These are phyloP conservation scores for Orthonyx spaldingii DNA, from an alignment of 2,113 vertebrate species.

Conservation along the genomic window DNA sequence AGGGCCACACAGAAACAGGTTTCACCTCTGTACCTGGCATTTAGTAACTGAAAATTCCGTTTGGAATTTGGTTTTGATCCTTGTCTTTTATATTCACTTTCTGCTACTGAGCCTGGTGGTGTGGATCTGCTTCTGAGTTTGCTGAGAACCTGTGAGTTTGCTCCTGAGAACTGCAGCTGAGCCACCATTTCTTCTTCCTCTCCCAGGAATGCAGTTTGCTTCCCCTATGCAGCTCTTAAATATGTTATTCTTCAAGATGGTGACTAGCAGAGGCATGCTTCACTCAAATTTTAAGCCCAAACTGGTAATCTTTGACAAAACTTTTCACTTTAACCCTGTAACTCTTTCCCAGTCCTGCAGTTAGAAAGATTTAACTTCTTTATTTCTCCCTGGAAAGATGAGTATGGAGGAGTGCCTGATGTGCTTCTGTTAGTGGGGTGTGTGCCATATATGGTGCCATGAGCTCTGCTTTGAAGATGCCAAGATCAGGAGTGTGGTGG, in stretches of 20 bases:
- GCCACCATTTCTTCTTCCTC: not conserved
- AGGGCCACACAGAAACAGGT: not conserved
- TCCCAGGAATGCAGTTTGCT: not conserved
- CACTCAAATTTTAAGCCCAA: not conserved
- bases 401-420: not conserved
- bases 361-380: not conserved
- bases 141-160: not conserved
- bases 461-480: not conserved
- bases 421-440: not conserved
- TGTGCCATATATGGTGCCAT: not conserved
- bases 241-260: not conserved
- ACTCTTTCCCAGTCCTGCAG: not conserved
- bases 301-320: not conserved
- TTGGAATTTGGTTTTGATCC: not conserved
- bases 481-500: not conserved
- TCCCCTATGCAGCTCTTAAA: not conserved
- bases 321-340: not conserved
- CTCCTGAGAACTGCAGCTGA: not conserved
- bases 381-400: not conserved
- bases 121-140: not conserved
- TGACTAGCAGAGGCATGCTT: not conserved
- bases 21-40: not conserved
- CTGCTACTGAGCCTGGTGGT: rapidly evolving
- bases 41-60: not conserved
- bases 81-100: not conserved